A percentile compares a stretch with the other conserved stretches of the same genome.
These are phyloP conservation scores for Rhinella marina DNA, from an alignment of 2,797 vertebrate species.

Conservation along the genomic window DNA sequence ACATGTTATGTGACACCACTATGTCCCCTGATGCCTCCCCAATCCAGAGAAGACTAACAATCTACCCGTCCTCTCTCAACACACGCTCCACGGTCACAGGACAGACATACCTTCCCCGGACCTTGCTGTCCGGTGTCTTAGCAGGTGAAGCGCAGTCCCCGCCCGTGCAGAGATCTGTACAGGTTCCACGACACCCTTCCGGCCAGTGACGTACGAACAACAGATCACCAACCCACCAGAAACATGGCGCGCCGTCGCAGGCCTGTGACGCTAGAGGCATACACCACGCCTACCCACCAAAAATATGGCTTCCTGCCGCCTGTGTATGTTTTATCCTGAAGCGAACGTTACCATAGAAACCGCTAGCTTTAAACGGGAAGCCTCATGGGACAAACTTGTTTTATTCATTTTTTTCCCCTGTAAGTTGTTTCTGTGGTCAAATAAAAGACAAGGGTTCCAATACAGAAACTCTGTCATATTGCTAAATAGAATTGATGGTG, in stretches of 20 bases:
- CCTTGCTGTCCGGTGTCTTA: background rate
- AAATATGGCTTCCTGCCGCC: background rate
- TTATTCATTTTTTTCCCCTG: too few relatives aligned
- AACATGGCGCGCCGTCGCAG: conserved; percentile 23
- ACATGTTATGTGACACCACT: background rate
- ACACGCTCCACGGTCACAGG: background rate
- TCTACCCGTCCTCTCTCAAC: too few relatives aligned
- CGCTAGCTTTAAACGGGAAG: background rate
- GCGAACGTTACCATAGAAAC: background rate
- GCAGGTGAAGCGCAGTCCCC: background rate
- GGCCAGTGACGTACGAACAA: conserved; percentile 43
- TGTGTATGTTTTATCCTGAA: too few relatives aligned
- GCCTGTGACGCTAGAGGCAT: background rate
- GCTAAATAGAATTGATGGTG: too few relatives aligned
- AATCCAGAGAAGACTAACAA: background rate
- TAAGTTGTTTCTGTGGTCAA: too few relatives aligned
- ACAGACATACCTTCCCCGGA: background rate
- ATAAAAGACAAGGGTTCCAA: too few relatives aligned
- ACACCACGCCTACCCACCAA: background rate
- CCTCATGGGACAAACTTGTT: background rate
- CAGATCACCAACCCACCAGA: background rate
- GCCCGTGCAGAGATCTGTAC: conserved; percentile 5
- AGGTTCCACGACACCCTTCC: conserved; percentile 59
- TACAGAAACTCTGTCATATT: too few relatives aligned
- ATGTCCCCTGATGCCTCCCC: background rate